Percentiles rank a stretch among this genome's conserved stretches.
Conservation (phyloP, 2,113 vertebrate genomes). For the Cyprinodon variegatus region DNA sequence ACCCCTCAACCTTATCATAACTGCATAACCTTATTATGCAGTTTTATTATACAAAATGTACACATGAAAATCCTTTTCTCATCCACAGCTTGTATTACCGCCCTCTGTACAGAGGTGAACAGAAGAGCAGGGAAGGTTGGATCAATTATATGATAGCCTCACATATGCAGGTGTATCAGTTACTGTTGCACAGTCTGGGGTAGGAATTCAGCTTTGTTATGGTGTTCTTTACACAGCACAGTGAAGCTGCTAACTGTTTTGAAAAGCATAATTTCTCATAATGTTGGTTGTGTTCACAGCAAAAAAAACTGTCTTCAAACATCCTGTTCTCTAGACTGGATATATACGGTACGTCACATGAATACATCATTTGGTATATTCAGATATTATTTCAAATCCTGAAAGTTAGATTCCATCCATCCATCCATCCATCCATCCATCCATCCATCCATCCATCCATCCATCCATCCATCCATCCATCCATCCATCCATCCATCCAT, state of each 20-base stretch:
- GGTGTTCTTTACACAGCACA: not conserved
- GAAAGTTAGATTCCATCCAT: not conserved
- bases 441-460: not conserved
- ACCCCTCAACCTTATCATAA: too few relatives aligned
- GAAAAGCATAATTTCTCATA: not conserved
- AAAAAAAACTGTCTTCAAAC: not conserved
- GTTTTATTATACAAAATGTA: not conserved
- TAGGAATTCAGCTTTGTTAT: not conserved
- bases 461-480: not conserved
- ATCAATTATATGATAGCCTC: not conserved
- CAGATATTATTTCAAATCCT: too few relatives aligned
- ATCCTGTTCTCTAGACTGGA: too few relatives aligned
- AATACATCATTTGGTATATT: too few relatives aligned
- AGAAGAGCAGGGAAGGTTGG: not conserved
- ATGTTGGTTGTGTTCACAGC: not conserved
- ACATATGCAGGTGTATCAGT: slow-evolving; percentile 1
- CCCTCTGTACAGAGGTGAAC: not conserved
- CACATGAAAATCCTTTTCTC: not conserved
- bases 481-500: not conserved
- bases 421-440: not conserved
- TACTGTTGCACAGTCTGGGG: not conserved
- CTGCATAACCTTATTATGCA: not conserved
- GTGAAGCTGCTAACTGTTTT: not conserved
- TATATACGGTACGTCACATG: too few relatives aligned
- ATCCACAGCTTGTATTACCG: not conserved